A percentile compares a stretch with the other conserved stretches of the same genome.
Conservation (phyloP, 2,797 vertebrate genomes). For the Setipinna tenuifilis region DNA sequence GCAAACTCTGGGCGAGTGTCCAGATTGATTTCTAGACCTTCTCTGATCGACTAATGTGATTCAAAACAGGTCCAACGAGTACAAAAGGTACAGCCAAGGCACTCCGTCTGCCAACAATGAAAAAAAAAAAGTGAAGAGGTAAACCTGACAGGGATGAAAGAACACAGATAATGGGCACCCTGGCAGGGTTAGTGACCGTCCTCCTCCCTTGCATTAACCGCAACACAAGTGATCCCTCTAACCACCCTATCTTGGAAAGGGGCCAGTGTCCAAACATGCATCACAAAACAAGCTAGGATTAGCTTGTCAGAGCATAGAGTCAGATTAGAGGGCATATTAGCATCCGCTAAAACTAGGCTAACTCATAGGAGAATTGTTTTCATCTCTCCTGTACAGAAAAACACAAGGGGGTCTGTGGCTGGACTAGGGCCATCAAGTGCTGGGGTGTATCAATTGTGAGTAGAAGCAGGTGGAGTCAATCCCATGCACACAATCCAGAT, state of each 20-base stretch:
- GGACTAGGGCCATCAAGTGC: constrained; percentile 29
- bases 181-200: not conserved
- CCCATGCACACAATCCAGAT: constrained; percentile 72
- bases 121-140: not conserved
- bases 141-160: constrained; percentile 4
- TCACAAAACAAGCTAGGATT: constrained; percentile 59
- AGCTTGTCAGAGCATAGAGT: constrained; percentile 55
- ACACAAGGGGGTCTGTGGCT: not conserved
- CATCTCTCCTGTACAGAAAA: not conserved
- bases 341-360: not conserved
- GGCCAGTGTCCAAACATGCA: constrained; percentile 60
- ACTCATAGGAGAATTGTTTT: not conserved
- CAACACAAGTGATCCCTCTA: constrained; percentile 50
- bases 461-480: constrained; percentile 41
- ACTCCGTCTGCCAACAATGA: constrained; percentile 10
- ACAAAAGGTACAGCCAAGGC: constrained; percentile 22
- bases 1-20: constrained; percentile 12
- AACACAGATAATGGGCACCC: not conserved
- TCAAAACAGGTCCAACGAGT: constrained; percentile 15
- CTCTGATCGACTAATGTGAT: constrained; percentile 15
- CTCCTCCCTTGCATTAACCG: constrained; percentile 42
- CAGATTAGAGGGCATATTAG: constrained; percentile 41
- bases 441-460: constrained; percentile 33
- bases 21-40: constrained; percentile 26
- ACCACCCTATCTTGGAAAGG: not conserved